These are phyloP conservation scores for Rhincodon typus DNA, from an alignment of 2,797 vertebrate genomes.

Conservation along the genomic window DNA sequence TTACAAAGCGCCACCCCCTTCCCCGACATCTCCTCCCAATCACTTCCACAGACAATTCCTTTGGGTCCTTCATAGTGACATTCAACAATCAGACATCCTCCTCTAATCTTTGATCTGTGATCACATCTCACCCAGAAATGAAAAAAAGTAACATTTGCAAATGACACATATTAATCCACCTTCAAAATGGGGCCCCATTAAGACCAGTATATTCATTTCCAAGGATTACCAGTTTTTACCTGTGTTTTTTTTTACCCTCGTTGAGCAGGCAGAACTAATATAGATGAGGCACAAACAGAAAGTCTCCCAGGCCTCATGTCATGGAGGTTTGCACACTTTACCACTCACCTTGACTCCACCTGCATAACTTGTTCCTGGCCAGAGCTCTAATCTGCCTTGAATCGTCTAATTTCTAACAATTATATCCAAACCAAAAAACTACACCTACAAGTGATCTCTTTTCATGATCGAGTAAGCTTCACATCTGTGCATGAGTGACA, in stretches of 20 bases:
- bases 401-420: neutral
- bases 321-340: neutral
- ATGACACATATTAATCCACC: too few relatives aligned
- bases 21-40: neutral
- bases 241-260: too few relatives aligned
- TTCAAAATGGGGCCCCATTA: too few relatives aligned
- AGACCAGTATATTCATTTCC: too few relatives aligned
- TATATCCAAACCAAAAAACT: neutral
- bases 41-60: neutral
- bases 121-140: neutral
- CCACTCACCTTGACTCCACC: neutral
- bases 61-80: neutral
- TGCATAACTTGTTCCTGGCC: neutral
- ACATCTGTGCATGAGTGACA: neutral
- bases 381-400: neutral
- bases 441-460: too few relatives aligned
- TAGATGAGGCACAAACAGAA: neutral
- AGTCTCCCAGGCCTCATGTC: neutral
- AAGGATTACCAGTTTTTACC: too few relatives aligned
- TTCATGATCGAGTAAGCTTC: neutral
- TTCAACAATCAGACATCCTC: neutral
- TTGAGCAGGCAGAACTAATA: neutral
- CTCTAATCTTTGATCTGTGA: neutral
- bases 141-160: too few relatives aligned
- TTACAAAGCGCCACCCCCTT: neutral